Percentiles rank a stretch among this genome's conserved stretches.
These are phyloP conservation scores for Siphamia tubifer DNA, from an alignment of 2,113 vertebrate species.

Conservation along the genomic window DNA sequence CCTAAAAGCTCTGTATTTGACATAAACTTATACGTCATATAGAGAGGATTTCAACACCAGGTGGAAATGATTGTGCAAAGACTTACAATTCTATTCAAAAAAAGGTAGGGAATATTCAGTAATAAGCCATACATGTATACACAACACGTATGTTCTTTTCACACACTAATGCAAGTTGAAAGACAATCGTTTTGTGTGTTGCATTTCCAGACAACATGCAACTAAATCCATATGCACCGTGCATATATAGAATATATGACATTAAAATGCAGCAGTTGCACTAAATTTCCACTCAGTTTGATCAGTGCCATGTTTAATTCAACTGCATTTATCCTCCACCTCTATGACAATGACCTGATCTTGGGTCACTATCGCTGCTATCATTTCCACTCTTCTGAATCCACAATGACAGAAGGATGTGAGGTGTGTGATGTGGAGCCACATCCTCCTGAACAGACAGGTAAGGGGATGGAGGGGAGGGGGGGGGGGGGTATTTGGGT, in stretches of 20 bases:
- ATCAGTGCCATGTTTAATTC: too few species aligned
- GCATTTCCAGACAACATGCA: not conserved
- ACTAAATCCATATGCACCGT: not conserved
- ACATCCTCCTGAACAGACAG: slow-evolving; percentile 4
- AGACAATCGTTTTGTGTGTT: not conserved
- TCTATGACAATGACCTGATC: not conserved
- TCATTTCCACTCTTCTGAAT: not conserved
- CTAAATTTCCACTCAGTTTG: too few species aligned
- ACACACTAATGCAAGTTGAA: not conserved
- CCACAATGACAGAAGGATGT: not conserved
- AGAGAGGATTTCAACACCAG: not conserved
- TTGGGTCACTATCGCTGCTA: not conserved
- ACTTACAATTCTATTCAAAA: not conserved
- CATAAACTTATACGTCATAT: too few species aligned
- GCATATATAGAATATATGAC: too few species aligned
- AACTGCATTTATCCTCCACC: too few species aligned
- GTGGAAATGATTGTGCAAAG: not conserved
- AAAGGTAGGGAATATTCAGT: not conserved
- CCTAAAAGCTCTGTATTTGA: too few species aligned
- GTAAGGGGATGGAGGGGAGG: too few species aligned
- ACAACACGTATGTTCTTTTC: not conserved
- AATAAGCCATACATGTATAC: too few species aligned
- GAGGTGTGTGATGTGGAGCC: not conserved
- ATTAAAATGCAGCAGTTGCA: too few species aligned
- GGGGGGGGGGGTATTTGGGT: not conserved